A percentile compares a stretch with the other conserved stretches of the same genome.
Conservation (phyloP, 2,797 vertebrate genomes). For the Etheostoma perlongum region DNA sequence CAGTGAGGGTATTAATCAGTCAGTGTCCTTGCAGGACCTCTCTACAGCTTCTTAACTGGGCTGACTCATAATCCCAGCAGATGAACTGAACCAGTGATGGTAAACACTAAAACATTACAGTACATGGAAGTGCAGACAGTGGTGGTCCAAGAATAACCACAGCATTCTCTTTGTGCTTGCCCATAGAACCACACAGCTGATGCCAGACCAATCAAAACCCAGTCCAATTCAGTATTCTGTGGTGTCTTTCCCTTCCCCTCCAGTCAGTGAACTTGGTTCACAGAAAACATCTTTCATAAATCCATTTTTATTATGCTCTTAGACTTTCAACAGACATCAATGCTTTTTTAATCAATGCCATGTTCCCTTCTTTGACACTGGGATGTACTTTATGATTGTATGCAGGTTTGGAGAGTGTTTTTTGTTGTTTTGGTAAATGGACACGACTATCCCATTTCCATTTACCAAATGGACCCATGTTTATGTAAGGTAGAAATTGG, state of each 20-base stretch:
- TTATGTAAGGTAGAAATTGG: conserved; percentile 54
- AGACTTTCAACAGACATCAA: conserved; percentile 24
- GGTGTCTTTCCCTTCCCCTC: conserved; percentile 68
- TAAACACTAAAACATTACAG: conserved; percentile 70
- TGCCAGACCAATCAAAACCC: conserved; percentile 73
- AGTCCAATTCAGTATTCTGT: conserved; percentile 69
- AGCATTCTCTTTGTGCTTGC: conserved; percentile 74
- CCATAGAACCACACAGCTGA: conserved; percentile 69
- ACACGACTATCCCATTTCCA: conserved; percentile 15
- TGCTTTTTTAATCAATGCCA: conserved; percentile 10
- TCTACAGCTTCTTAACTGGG: conserved; percentile 37
- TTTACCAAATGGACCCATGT: conserved; percentile 15
- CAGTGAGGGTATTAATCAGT: conserved; percentile 55
- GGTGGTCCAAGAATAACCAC: conserved; percentile 77
- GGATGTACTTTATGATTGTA: conserved; percentile 31
- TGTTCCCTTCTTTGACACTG: conserved; percentile 10
- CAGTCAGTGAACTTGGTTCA: conserved; percentile 69
- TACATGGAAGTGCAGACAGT: conserved; percentile 68
- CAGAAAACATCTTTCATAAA: conserved; percentile 65
- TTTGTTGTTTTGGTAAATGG: conserved; percentile 41
- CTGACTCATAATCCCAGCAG: conserved; percentile 64
- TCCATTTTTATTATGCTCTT: conserved; percentile 40
- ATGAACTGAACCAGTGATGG: conserved; percentile 61
- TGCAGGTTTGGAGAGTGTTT: conserved; percentile 37
- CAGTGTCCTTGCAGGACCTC: conserved; percentile 79